Percentiles rank a stretch among this genome's conserved stretches.
phyloP scores from a whole-genome alignment of 2,113 vertebrate species.

The Hemiscyllium ocellatum region DNA sequence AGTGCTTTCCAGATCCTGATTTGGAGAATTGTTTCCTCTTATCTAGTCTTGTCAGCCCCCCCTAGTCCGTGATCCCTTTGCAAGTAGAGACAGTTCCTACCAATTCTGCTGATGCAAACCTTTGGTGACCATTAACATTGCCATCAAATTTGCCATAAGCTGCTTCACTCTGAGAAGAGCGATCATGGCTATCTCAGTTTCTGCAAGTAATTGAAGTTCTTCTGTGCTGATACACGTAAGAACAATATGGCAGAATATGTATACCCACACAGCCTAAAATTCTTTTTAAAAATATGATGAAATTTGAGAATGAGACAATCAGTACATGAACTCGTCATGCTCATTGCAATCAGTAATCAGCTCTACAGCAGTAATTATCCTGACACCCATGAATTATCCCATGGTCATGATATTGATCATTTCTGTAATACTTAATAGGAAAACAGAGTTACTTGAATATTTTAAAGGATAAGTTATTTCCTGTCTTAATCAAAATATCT shows the following conservation, averaged over 20 bases:
- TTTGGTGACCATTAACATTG: not conserved
- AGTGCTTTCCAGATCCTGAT: not conserved
- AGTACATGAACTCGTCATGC: not conserved
- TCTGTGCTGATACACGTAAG: not conserved
- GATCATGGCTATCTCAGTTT: not conserved
- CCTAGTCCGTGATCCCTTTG: not conserved
- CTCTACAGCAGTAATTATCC: not conserved
- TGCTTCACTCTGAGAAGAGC: not conserved
- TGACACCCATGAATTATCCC: not conserved
- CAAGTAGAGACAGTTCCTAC: not conserved
- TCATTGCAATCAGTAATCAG: not conserved
- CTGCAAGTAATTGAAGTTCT: not conserved
- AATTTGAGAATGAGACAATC: not conserved
- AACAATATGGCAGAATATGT: not conserved
- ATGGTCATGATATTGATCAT: not conserved
- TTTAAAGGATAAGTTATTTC: not conserved
- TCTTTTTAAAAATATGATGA: not conserved
- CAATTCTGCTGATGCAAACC: not conserved
- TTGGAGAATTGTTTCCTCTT: not conserved
- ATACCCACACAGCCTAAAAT: not conserved
- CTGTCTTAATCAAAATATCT: not conserved
- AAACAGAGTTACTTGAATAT: not conserved
- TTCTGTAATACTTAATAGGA: not conserved
- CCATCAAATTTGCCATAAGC: not conserved
- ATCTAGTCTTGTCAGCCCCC: not conserved